These are phyloP conservation scores for Lucilia sericata DNA, from an alignment of 1,140 invertebrate species.

Conservation along the genomic window DNA sequence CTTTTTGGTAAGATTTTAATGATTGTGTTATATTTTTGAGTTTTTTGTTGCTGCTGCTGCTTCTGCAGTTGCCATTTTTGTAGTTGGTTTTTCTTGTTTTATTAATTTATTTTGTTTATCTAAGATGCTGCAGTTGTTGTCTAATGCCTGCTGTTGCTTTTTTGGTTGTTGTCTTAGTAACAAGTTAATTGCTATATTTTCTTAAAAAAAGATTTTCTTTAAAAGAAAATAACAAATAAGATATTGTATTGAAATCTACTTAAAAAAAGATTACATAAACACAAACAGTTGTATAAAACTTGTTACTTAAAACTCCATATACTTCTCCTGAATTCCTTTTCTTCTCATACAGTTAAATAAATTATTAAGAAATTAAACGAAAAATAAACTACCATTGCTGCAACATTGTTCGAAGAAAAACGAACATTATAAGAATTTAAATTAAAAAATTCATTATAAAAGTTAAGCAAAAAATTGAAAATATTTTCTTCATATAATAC, in stretches of 20 bases:
- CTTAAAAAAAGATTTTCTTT: too few relatives aligned
- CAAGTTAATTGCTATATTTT: not conserved
- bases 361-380: too few relatives aligned
- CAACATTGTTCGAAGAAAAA: too few relatives aligned
- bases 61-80: not conserved
- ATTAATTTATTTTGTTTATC: conserved; percentile 12
- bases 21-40: not conserved
- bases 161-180: not conserved
- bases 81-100: not conserved
- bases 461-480: not conserved
- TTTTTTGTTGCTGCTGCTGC: not conserved
- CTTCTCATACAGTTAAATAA: too few relatives aligned
- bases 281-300: too few relatives aligned
- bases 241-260: too few relatives aligned
- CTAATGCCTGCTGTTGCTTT: not conserved
- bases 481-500: not conserved
- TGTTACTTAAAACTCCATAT: too few relatives aligned
- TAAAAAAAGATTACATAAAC: too few relatives aligned
- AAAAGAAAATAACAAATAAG: too few relatives aligned
- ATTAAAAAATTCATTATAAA: not conserved
- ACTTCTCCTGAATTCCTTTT: too few relatives aligned
- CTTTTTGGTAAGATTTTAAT: not conserved
- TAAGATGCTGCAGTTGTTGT: not conserved
- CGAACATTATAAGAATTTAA: not conserved
- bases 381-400: too few relatives aligned